Evolutionary conservation across 2,113 vertebrate species (phyloP).

Genomic region (Galeopterus variegatus): DNA sequence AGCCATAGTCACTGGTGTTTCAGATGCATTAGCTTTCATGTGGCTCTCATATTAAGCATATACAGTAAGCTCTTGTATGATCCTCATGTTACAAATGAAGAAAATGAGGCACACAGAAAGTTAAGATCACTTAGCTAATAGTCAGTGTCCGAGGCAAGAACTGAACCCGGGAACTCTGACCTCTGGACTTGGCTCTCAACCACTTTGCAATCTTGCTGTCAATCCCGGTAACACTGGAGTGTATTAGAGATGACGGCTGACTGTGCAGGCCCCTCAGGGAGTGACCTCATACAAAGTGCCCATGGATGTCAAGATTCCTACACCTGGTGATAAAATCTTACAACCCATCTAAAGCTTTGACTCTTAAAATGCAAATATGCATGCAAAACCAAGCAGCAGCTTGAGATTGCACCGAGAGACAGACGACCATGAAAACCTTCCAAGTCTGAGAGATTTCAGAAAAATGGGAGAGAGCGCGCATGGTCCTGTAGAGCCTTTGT

Average conservation of each 20-base stretch:
- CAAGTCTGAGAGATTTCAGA: rapidly evolving
- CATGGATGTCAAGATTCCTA: neutral
- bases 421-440: neutral
- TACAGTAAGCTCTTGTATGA: neutral
- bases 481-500: rapidly evolving
- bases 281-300: neutral
- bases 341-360: neutral
- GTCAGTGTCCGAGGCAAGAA: neutral
- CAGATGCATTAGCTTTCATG: neutral
- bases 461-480: neutral
- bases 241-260: neutral
- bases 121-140: neutral
- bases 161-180: neutral
- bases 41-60: neutral
- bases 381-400: neutral
- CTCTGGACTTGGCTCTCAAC: neutral
- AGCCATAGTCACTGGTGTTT: neutral
- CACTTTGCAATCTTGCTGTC: neutral
- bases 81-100: neutral
- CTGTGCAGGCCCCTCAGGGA: neutral
- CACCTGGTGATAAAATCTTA: neutral
- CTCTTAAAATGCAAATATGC: neutral
- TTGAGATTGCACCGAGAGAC: neutral
- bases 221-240: neutral
- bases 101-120: neutral